Base-by-base conservation (phyloP, 2,888 invertebrate genomes). In the Pristionchus fissidentatus region DNA sequence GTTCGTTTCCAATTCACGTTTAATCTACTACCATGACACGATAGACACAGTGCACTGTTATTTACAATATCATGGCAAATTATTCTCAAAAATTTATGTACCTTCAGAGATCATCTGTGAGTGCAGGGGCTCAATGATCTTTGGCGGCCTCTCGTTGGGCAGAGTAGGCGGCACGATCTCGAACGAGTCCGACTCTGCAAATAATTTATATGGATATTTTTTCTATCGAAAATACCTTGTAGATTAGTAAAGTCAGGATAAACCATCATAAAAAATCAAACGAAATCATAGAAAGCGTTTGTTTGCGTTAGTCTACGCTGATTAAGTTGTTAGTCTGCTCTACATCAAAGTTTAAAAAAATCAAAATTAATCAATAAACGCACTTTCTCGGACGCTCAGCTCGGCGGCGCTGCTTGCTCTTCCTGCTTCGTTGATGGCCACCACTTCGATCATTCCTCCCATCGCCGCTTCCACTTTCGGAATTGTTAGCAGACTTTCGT, bases 151-250 rank as follows among this genome's bases (percentile, higher is more conserved):
- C 77, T 88, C 89, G 82, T 89, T 87, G 55, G 89, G 87, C 38
- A 88, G 85, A 82, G 86, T 84, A n/a, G 86, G 87, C 46, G 89
- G 86, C n/a, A 89, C 88, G 57, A 89, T 86, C 57, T 89, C 89
- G 66, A 88, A 89, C 26, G 87, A 78, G 73, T 43, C 41, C 35
- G 32, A 49, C 13, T 84, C 57, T 75, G 38, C n/a, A 77, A 70
- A 8, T 66, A 35, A 60, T 10, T 15, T 49, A 49, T 15, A 49
- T 10, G 52, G 19, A 15, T 10, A 49, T 46, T 81, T n/a, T 60
- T 1, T 32, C 41, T 38, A 52, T 84, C 13, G 10, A 19, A 19
- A 15, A 49, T 10, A 15, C 52, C 10, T 49, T 49, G n/a, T 70
- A 4, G 19, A n/a, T 70, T 70, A 70, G 41, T 41, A 41, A 70